phyloP scores from a whole-genome alignment of 2,113 vertebrate genomes.

The Gadus chalcogrammus region DNA sequence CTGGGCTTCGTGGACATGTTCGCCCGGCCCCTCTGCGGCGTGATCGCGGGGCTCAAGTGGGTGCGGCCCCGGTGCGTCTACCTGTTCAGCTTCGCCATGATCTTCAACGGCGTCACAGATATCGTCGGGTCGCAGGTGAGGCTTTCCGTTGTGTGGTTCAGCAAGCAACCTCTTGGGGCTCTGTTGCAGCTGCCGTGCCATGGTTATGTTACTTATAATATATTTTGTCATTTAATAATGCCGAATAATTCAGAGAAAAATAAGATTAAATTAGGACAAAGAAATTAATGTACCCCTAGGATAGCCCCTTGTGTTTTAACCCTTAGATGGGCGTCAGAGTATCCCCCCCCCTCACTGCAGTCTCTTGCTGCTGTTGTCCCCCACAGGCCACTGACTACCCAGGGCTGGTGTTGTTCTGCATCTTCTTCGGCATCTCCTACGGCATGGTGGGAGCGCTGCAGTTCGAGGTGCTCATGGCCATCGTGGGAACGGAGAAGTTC shows the following conservation, averaged over 20 bases:
- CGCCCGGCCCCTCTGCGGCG: constrained; percentile 83
- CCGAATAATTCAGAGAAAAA: no score
- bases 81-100: constrained; percentile 91
- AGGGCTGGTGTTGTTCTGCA: constrained; percentile 84
- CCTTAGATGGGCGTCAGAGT: no score
- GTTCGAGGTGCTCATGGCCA: constrained; percentile 97
- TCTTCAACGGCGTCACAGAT: constrained; percentile 91
- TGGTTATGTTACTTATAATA: no score
- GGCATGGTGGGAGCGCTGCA: constrained; percentile 98
- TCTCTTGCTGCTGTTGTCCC: not conserved
- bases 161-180: not conserved
- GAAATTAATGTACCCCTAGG: no score
- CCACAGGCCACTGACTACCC: constrained; percentile 69
- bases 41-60: constrained; percentile 81
- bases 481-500: constrained; percentile 91
- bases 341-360: no score
- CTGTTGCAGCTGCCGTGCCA: no score
- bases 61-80: constrained; percentile 90
- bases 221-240: no score
- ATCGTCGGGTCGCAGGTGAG: constrained; percentile 79
- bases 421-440: constrained; percentile 96
- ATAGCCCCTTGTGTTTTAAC: no score
- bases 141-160: no score
- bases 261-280: no score
- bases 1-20: constrained; percentile 94